These are phyloP conservation scores for Eilema griseolum DNA, from an alignment of 2,888 invertebrate species.

Conservation along the genomic window DNA sequence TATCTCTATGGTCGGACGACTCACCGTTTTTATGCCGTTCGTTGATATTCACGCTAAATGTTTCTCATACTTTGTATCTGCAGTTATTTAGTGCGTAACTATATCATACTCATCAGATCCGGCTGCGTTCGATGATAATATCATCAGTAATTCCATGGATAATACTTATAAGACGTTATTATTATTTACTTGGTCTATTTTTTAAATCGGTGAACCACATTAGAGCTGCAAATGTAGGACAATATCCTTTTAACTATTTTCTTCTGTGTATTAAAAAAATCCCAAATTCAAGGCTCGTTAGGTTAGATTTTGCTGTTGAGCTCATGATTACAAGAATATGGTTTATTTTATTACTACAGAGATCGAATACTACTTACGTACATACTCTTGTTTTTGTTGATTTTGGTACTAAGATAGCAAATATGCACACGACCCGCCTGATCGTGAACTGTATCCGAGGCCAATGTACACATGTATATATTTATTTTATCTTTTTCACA, in stretches of 20 bases:
- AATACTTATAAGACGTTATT: slow-evolving; percentile 13
- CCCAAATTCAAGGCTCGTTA: not conserved
- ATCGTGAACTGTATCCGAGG: too few species aligned
- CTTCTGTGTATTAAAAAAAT: not conserved
- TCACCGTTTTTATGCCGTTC: slow-evolving; percentile 46
- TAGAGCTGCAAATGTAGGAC: not conserved
- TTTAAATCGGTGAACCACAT: not conserved
- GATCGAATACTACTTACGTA: too few species aligned
- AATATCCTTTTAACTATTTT: not conserved
- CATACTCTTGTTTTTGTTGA: too few species aligned
- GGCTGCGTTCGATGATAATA: slow-evolving; percentile 25
- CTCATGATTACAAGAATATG: not conserved
- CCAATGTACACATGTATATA: too few species aligned
- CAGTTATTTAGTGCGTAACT: slow-evolving; percentile 46
- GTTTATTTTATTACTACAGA: too few species aligned
- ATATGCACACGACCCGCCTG: too few species aligned
- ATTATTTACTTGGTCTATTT: slow-evolving; percentile 10
- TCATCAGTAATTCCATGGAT: slow-evolving; percentile 9
- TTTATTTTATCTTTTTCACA: too few species aligned
- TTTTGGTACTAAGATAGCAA: too few species aligned
- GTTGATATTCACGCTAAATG: slow-evolving; percentile 53
- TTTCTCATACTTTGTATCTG: slow-evolving; percentile 34
- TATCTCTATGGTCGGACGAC: slow-evolving; percentile 52
- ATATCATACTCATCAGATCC: slow-evolving; percentile 37
- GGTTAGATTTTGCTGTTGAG: not conserved